Evolutionary conservation across 2,113 vertebrate genomes (phyloP), one percentile per base, ranked within the genome.

Genomic region (Poecilia latipinna): DNA sequence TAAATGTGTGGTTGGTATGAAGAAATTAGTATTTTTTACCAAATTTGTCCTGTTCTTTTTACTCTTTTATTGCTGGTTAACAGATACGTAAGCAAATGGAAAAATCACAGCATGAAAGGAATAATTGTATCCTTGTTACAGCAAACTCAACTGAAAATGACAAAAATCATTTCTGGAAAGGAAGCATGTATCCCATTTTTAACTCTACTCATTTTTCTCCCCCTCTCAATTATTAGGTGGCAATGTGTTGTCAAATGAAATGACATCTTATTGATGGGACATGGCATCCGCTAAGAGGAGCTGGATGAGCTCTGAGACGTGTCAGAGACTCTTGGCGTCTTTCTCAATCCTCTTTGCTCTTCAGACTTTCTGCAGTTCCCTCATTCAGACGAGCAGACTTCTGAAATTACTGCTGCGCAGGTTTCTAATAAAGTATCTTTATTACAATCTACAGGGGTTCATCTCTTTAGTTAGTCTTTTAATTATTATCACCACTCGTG

Each of bases 221-320:
- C 79, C 35, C 72, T 84, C 80, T 89, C 74, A 86, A 73, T 87
- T 77, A 86, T 74, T 42, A 28, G 35, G 48, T 24, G 17, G 19
- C 48, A 78, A 77, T 76, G 75, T 72, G 17, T 61, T 85, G 78
- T 86, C 83, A 89, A 77, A 77, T 88, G 57, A 70, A 77, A 75
- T 79, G 48, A 83, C 35, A 65, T 73, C 75, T 71, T 39, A 48
- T 15, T 84, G 74, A 87, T 81, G 77, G 87, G 81, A 78, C 54
- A 29, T 77, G 82, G 71, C 86, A 74, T 42, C 60, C 61, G 68
- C 74, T 68, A 66, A 48, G 63, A 26, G 81, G 78, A 26, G 65
- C 74, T 86, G 51, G 79, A 44, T 37, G 60, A 32, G 19, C 28
- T 63, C 37, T n/a, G n/a, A 83, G 62, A 28, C 72, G 78, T 44